Evolutionary conservation across 2,888 invertebrate species (phyloP).

Genomic region (Patella pellucida): DNA sequence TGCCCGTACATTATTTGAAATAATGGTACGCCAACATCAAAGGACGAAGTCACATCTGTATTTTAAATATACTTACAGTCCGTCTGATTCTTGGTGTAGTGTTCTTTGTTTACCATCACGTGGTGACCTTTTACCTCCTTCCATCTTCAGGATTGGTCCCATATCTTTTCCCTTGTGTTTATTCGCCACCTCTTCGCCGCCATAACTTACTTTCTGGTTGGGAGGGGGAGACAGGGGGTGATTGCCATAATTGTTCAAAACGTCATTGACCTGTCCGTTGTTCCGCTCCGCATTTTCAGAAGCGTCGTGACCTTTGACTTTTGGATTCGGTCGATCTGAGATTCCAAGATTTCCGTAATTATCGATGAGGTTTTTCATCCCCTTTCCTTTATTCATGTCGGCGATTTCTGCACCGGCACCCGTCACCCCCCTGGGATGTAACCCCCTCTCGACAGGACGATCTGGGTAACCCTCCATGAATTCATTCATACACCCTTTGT

Average conservation of each 20-base stretch:
- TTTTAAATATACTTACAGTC: conserved; percentile 49
- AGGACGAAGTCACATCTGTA: no score
- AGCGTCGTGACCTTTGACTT: conserved; percentile 57
- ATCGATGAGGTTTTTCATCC: conserved; percentile 57
- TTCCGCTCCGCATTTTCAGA: conserved; percentile 58
- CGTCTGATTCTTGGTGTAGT: conserved; percentile 56
- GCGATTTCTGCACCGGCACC: conserved; percentile 52
- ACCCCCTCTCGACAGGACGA: conserved; percentile 43
- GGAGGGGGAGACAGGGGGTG: conserved; percentile 43
- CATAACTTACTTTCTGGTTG: conserved; percentile 49
- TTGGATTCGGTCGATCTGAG: conserved; percentile 43
- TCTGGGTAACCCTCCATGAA: conserved; percentile 60
- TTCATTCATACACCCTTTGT: conserved; percentile 57
- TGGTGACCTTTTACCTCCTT: conserved; percentile 41
- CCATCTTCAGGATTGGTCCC: conserved; percentile 60
- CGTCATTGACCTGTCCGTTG: conserved; percentile 48
- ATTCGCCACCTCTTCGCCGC: conserved; percentile 51
- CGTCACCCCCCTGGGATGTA: conserved; percentile 56
- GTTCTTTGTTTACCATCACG: conserved; percentile 49
- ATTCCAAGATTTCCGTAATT: conserved; percentile 55
- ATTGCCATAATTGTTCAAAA: conserved; percentile 53
- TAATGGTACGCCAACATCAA: no score
- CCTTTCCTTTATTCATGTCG: conserved; percentile 54
- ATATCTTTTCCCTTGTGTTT: conserved; percentile 57
- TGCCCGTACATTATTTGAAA: no score